Base-by-base conservation (phyloP, 2,797 vertebrate genomes). In the Trematomus bernacchii region DNA sequence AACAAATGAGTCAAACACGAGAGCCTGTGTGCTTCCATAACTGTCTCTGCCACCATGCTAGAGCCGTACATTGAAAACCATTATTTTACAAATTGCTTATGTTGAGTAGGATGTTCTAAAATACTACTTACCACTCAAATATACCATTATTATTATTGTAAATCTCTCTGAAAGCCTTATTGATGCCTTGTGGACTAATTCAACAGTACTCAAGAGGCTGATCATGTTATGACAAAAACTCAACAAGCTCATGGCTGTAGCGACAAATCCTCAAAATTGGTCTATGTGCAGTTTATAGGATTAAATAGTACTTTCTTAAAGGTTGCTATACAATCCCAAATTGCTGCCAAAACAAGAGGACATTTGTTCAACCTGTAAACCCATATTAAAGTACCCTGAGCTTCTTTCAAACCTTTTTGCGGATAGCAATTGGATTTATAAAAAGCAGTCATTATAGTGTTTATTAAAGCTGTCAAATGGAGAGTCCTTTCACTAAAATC, bases 81-180 rank as follows among this genome's bases (percentile, higher is more conserved):
- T 33, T 19, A 59, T 57, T 60, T 75, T 44, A 33, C 46, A 46
- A 57, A 73, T 18, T 60, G 27, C 23, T 33, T 13, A 40, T 57
- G 48, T 61, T 65, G 21, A 19, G 6, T 18, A 21, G 52, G 19
- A 59, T 40, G 53, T 63, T 71, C 27, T 46, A 65, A 66, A 66
- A 55, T 73, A 72, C 23, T 27, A 42, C 13, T 40, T 2, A n/a
- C 30, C 4, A 40, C 46, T 72, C 30, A n/a, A 27, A 27, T 27
- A 27, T 27, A 27, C 27, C 27, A 27, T 27, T 10, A 30, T 48
- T 76, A 27, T 76, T 13, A 57, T 47, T 61, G 9, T 63, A 27
- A 64, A 61, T 27, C 50, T 54, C 40, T 61, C 40, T 19, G n/a
- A 70, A 69, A 64, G 65, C 58, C 51, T 61, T 72, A 54, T 63